phyloP scores from a whole-genome alignment of 2,113 vertebrate genomes.

The Cyprinodon brontotheroides region DNA sequence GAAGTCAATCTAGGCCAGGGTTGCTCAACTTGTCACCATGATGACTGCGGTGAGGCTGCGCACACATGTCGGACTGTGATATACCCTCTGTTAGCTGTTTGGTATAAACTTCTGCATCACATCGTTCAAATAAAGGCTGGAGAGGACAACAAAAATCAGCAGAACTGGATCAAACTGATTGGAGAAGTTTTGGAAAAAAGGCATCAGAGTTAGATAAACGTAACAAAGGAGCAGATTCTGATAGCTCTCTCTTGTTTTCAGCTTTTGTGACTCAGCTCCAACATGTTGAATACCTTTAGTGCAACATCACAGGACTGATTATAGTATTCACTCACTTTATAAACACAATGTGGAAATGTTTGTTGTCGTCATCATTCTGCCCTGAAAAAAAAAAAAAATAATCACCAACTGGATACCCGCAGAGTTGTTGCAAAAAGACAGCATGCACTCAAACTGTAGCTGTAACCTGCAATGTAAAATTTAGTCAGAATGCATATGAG shows the following conservation, averaged over 20 bases:
- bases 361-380: conserved; percentile 7
- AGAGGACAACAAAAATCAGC: not conserved
- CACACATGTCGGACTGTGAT: not conserved
- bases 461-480: not conserved
- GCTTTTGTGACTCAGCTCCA: conserved; percentile 28
- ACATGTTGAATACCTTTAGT: conserved; percentile 48
- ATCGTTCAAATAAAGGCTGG: not conserved
- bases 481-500: not conserved
- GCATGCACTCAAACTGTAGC: not conserved
- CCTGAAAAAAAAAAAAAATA: conserved; percentile 7
- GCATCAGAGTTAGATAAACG: conserved; percentile 2
- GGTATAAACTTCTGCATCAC: not conserved
- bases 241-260: conserved; percentile 14
- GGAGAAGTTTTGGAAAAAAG: not conserved
- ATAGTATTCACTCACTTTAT: conserved; percentile 27
- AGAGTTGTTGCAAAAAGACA: not conserved
- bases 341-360: conserved; percentile 31
- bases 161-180: not conserved
- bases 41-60: not conserved
- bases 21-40: conserved; percentile 35
- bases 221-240: conserved; percentile 4
- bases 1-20: conserved; percentile 32
- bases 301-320: conserved; percentile 50
- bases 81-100: not conserved
- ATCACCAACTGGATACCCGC: not conserved